These are phyloP conservation scores for Hyperoplus lanceolatus DNA, from an alignment of 2,797 vertebrate genomes.

Conservation along the genomic window DNA sequence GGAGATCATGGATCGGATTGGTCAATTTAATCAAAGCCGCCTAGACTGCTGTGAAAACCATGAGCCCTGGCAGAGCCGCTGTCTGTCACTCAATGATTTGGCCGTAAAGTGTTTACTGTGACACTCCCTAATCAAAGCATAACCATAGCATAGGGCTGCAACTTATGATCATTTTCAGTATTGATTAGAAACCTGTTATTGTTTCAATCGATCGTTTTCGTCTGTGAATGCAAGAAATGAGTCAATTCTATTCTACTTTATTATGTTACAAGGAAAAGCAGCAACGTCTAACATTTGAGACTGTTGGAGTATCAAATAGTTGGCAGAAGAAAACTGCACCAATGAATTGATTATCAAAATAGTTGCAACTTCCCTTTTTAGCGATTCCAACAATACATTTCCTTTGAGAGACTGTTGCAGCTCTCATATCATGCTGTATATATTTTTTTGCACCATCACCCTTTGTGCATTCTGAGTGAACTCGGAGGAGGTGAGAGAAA, in stretches of 20 bases:
- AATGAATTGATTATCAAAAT: neutral
- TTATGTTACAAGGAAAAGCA: neutral
- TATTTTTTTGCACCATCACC: neutral
- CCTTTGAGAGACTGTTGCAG: neutral
- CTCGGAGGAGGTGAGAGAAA: neutral
- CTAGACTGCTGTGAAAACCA: conserved; percentile 55
- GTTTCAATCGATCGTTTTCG: neutral
- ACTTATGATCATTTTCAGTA: neutral
- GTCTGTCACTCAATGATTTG: conserved; percentile 65
- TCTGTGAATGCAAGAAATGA: neutral
- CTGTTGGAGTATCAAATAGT: neutral
- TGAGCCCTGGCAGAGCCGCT: conserved; percentile 38
- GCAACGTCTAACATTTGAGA: neutral
- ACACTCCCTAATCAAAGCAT: neutral
- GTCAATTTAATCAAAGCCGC: conserved; percentile 69
- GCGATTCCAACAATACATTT: neutral
- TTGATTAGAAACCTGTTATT: neutral
- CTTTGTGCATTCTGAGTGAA: conserved; percentile 5
- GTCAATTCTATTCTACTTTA: neutral
- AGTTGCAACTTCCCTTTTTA: neutral
- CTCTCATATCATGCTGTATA: neutral
- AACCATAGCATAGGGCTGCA: neutral
- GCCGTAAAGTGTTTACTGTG: neutral
- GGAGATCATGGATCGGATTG: conserved; percentile 57
- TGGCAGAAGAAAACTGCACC: neutral